Conservation (phyloP, 1,140 invertebrate species). For the Drosophila pruinosa region DNA sequence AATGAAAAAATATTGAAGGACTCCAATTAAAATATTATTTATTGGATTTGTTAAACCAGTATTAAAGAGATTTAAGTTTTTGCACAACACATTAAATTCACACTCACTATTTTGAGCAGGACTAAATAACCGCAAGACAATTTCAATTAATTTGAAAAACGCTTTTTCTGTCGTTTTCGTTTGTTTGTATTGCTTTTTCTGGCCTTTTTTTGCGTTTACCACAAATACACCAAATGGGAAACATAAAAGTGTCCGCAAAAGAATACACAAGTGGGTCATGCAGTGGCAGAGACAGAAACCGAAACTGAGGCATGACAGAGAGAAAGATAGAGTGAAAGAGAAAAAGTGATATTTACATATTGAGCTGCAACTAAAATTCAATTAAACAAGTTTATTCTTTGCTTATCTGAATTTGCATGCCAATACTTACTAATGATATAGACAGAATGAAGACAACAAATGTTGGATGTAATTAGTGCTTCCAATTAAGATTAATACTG, state of each 20-base stretch:
- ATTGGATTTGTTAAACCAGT: neutral
- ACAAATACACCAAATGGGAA: constrained; percentile 31
- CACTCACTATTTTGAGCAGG: neutral
- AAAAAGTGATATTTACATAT: constrained; percentile 28
- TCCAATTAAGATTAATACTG: neutral
- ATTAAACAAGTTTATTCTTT: constrained; percentile 33
- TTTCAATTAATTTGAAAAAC: constrained; percentile 32
- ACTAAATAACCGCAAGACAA: constrained; percentile 9
- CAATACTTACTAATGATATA: neutral
- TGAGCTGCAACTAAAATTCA: constrained; percentile 33
- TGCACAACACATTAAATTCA: neutral
- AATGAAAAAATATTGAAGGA: neutral
- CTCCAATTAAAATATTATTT: constrained; percentile 1
- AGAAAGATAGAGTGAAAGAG: neutral
- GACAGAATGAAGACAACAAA: neutral
- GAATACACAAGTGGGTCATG: constrained; percentile 24
- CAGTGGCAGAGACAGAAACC: neutral
- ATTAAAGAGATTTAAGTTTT: neutral
- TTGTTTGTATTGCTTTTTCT: constrained; percentile 13
- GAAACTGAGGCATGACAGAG: neutral
- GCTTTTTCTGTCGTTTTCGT: neutral
- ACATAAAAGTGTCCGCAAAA: constrained; percentile 21
- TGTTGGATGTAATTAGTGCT: neutral
- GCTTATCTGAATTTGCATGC: constrained; percentile 16
- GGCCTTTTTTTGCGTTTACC: constrained; percentile 13